Evolutionary conservation across 1,140 invertebrate genomes (phyloP), one percentile per base, ranked within the genome.

Genomic region (Nasonia giraulti): DNA sequence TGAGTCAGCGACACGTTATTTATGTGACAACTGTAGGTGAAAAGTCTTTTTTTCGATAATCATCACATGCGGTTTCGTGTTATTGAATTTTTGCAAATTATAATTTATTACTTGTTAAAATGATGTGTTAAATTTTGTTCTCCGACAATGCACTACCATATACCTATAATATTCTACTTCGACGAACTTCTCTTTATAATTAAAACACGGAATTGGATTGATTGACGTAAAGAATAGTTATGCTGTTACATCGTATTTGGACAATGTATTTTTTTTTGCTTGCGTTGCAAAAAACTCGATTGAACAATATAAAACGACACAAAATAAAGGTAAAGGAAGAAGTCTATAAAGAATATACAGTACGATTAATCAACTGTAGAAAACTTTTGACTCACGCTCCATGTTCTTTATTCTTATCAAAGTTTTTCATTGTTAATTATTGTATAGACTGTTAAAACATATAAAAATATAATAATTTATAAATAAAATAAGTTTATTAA

Each of bases 1-100:
- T 89, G 89, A 91, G 89, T 91, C 55, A 62, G 86, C 87, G 88
- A 90, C 87, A 89, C 87, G 86, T 84, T 83, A 74, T 40, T 84
- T 83, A 87, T 87, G 71, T 55, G 68, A 75, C 62, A 12, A 23
- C 40, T 27, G 86, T n/a, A 62, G 20, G n/a, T 62, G 20, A 62
- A 62, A n/a, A 7, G 17, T 62, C 55, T 62, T n/a, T 7, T 84
- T 84, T 86, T 85, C 86, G 87, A n/a, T 62, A 17, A 62, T 55
- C 50, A 14, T 5, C 2, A 62, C 6, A 62, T 2, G 17, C 20
- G 40, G 40, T 44, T 62, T 50, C 3, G 10, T 11, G 14, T 17
- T 50, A 10, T 50, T 62, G 17, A 1, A 62, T 20, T 62, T 62
- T 62, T 62, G 17, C 55, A 6, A 4, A 7, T 62, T 8, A 17